These are phyloP conservation scores for Atherinomorus stipes DNA, from an alignment of 2,113 vertebrate species.

Conservation along the genomic window DNA sequence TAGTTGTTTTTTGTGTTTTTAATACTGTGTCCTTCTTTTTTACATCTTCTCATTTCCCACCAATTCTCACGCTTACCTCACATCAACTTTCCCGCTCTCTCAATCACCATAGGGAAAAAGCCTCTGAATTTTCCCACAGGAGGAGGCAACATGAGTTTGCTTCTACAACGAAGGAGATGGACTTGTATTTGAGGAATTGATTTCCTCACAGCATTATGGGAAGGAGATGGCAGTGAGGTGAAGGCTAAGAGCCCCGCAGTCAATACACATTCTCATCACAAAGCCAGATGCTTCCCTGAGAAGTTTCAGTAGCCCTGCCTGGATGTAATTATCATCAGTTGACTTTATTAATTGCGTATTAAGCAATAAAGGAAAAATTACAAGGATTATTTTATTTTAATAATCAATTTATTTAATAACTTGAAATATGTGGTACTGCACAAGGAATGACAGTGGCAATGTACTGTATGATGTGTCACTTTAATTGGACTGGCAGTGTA, in stretches of 20 bases:
- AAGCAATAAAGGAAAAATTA: slow-evolving; percentile 17
- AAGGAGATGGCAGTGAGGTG: slow-evolving; percentile 58
- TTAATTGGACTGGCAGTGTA: slow-evolving; percentile 4
- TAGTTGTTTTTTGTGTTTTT: slow-evolving; percentile 26
- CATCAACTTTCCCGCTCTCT: slow-evolving; percentile 20
- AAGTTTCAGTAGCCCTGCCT: slow-evolving; percentile 39
- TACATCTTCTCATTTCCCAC: slow-evolving; percentile 7
- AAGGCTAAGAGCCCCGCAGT: slow-evolving; percentile 60
- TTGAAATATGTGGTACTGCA: slow-evolving; percentile 8
- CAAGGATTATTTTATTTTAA: slow-evolving; percentile 33
- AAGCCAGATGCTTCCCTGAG: slow-evolving; percentile 51
- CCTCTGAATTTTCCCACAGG: slow-evolving; percentile 66
- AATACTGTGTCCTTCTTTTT: slow-evolving; percentile 6
- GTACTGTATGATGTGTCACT: neutral
- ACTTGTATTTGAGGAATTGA: slow-evolving; percentile 73
- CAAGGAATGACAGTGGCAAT: neutral
- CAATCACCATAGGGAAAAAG: slow-evolving; percentile 48
- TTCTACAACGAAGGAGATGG: slow-evolving; percentile 72
- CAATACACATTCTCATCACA: slow-evolving; percentile 61
- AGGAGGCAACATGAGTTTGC: slow-evolving; percentile 56
- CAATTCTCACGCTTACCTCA: slow-evolving; percentile 20
- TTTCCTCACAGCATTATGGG: slow-evolving; percentile 73
- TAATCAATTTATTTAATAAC: slow-evolving; percentile 35
- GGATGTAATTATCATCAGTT: slow-evolving; percentile 28
- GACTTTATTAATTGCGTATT: slow-evolving; percentile 53